Percentiles rank a stretch among this genome's conserved stretches.
phyloP scores from a whole-genome alignment of 1,140 invertebrate species.

The Latrodectus geometricus region DNA sequence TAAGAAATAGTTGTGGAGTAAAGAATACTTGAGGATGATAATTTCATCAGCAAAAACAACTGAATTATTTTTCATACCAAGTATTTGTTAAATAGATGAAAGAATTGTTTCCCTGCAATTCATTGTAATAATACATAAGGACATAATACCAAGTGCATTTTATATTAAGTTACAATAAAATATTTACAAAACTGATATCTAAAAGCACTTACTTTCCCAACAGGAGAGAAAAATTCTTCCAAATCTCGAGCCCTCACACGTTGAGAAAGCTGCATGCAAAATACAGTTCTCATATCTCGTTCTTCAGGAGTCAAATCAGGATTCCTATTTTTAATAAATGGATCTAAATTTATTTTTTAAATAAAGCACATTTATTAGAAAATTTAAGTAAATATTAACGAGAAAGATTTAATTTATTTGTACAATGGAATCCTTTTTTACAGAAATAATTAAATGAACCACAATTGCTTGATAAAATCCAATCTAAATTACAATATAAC shows the following conservation, averaged over 20 bases:
- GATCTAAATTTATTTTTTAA: neutral
- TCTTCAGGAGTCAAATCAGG: conserved; percentile 95
- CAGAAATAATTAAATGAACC: neutral
- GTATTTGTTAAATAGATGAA: too few relatives aligned
- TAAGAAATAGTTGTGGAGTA: too few relatives aligned
- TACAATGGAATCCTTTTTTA: neutral
- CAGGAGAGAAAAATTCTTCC: conserved; percentile 99
- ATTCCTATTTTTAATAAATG: conserved; percentile 31
- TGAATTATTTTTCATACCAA: too few relatives aligned
- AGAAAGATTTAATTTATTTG: too few relatives aligned
- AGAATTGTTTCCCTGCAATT: too few relatives aligned
- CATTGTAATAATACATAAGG: too few relatives aligned
- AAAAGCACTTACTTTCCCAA: conserved; percentile 85
- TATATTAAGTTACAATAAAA: too few relatives aligned
- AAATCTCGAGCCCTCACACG: conserved; percentile 94
- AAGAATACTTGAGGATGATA: too few relatives aligned
- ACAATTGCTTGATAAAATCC: neutral
- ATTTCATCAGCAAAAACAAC: too few relatives aligned
- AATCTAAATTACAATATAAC: neutral
- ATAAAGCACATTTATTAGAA: neutral
- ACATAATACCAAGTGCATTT: too few relatives aligned
- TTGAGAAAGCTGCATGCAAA: conserved; percentile 97
- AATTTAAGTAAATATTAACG: neutral
- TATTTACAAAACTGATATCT: neutral
- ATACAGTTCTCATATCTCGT: conserved; percentile 96